These are phyloP conservation scores for Thysanoteuthis rhombus DNA, from an alignment of 2,888 invertebrate genomes.

Conservation along the genomic window DNA sequence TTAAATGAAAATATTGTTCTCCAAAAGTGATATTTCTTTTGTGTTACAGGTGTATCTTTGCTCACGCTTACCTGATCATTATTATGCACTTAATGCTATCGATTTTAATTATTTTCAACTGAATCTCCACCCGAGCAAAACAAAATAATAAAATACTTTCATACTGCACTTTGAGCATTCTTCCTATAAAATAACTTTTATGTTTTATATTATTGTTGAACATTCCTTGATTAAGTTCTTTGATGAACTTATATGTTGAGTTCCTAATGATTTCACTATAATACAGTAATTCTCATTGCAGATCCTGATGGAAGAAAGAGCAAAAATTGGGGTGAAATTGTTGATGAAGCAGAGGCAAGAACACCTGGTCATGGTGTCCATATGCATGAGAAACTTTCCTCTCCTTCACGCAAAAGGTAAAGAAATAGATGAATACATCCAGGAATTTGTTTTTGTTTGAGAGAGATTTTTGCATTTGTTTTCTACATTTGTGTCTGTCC, in stretches of 20 bases:
- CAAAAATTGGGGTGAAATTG: slow-evolving; percentile 81
- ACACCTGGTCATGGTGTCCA: slow-evolving; percentile 92
- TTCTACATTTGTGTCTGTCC: no score
- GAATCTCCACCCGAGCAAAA: no score
- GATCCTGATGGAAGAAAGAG: slow-evolving; percentile 32
- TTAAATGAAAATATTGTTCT: no score
- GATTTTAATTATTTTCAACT: no score
- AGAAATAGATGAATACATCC: neutral
- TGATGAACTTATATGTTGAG: neutral
- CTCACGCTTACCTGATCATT: no score
- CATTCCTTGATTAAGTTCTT: neutral
- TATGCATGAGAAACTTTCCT: slow-evolving; percentile 91
- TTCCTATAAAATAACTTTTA: no score
- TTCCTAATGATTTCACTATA: neutral
- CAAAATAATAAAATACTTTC: no score
- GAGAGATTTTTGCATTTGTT: no score
- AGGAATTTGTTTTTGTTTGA: neutral
- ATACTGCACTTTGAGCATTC: neutral
- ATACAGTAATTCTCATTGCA: neutral
- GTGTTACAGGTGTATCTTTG: no score
- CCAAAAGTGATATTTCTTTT: no score
- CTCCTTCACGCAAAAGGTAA: slow-evolving; percentile 85
- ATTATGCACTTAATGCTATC: no score
- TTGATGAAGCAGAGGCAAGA: slow-evolving; percentile 71
- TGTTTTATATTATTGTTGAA: neutral